Evolutionary conservation across 2,888 invertebrate species (phyloP), one percentile per base, ranked within the genome.

Genomic region (Ectemnius continuus): DNA sequence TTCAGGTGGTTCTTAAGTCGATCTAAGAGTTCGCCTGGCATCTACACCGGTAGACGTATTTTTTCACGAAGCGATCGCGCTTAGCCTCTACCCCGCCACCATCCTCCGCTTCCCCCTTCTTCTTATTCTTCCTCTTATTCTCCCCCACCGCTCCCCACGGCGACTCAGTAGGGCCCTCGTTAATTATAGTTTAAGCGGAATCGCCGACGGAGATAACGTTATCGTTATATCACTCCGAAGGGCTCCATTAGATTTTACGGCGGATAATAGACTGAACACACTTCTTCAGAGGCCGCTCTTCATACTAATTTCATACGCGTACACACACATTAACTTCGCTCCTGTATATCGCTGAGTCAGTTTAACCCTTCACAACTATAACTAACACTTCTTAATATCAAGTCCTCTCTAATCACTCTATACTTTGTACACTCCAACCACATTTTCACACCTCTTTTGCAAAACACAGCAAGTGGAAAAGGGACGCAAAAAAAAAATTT

Each of bases 1-100:
- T 81, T 82, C 81, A 80, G 66, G 73, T 67, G 82, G 75, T 71
- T 78, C 78, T 81, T 82, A 82, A 80, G 82, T 82, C 81, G 82
- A 81, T 82, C 82, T 80, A 67, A 69, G 75, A 75, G 77, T 77
- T 79, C 73, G 36, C 69, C 72, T 71, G 61, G 70, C 75, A 36
- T 36, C 36, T 36, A 82, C 81, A 82, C 81, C 72, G 65, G 77
- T 65, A 67, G 36, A 36, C 36, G 36, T 36, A 36, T 36, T 36
- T 81, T 77, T 77, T 75, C 68, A 67, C 67, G 74, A 73, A 79
- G 72, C 79, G 76, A 79, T 81, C 70, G 60, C 57, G 23, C 18
- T n/a, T 45, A 16, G 67, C 65, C 26, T 36, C 23, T 18, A 36
- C 11, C 36, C 36, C 11, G 36, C 36, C 36, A 8, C 6, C 36